These are phyloP conservation scores for Xestia ashworthii DNA, from an alignment of 2,888 invertebrate species.

Conservation along the genomic window DNA sequence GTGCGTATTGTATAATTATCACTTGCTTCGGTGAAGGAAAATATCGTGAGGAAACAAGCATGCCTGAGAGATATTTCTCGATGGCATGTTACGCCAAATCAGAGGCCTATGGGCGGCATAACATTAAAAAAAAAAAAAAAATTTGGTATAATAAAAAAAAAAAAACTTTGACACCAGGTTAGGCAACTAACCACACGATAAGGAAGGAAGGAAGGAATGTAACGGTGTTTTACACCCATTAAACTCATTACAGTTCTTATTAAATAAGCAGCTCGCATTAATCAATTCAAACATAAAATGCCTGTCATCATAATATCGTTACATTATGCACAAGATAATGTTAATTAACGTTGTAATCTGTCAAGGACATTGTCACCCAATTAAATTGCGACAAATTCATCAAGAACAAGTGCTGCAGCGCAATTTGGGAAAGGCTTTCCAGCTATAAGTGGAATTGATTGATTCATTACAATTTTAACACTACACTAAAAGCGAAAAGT, in stretches of 20 bases:
- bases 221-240: too few species aligned
- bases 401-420: constrained; percentile 40
- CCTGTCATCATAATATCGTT: neutral
- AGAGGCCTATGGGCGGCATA: too few species aligned
- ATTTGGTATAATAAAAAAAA: too few species aligned
- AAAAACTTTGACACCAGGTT: too few species aligned
- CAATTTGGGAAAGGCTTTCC: constrained; percentile 28
- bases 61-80: too few species aligned
- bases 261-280: neutral
- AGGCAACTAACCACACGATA: too few species aligned
- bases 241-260: neutral
- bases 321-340: neutral
- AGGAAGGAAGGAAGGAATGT: too few species aligned
- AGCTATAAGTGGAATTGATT: constrained; percentile 32
- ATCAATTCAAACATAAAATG: neutral
- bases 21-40: too few species aligned
- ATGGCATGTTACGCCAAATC: too few species aligned
- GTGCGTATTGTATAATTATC: too few species aligned
- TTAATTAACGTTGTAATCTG: neutral
- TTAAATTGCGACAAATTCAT: constrained; percentile 54
- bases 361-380: constrained; percentile 30
- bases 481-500: constrained; percentile 12
- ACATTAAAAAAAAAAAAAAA: too few species aligned
- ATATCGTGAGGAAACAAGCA: too few species aligned
- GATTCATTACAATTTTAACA: constrained; percentile 45